These are phyloP conservation scores for Melanargia galathea DNA, from an alignment of 2,888 invertebrate genomes.

Conservation along the genomic window DNA sequence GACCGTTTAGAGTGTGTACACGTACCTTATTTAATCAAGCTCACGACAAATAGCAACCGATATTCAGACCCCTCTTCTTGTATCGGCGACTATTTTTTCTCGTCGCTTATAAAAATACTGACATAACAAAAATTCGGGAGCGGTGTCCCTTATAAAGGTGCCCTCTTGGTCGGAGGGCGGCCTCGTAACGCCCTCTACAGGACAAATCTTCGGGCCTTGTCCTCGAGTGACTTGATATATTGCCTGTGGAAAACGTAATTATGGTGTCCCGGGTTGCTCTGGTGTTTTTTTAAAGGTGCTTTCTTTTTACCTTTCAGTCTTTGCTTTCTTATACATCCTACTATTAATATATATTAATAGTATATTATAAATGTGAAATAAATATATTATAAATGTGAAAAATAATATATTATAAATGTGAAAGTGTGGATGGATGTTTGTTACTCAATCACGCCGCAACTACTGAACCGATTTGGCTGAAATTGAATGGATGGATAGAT, in stretches of 20 bases:
- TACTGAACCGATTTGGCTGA: no score
- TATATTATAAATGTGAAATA: no score
- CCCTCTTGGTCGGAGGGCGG: constrained; percentile 53
- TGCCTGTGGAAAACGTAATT: constrained; percentile 37
- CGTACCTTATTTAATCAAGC: background rate
- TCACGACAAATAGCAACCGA: background rate
- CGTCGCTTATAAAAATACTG: constrained; percentile 50
- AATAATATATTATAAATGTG: no score
- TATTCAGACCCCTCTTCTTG: constrained; percentile 12
- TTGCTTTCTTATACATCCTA: background rate
- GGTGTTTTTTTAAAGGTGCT: constrained; percentile 10
- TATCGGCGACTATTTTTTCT: constrained; percentile 16
- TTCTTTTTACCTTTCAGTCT: background rate
- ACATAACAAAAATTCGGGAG: constrained; percentile 25
- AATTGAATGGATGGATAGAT: no score
- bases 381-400: no score
- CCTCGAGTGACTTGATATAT: constrained; percentile 37
- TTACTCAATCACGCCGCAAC: no score
- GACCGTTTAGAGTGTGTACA: no score
- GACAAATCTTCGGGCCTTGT: constrained; percentile 48
- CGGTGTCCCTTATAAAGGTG: constrained; percentile 34
- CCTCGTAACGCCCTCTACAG: constrained; percentile 54
- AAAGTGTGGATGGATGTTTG: no score
- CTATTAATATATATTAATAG: no score
- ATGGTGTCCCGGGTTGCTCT: constrained; percentile 28